Base-by-base conservation (phyloP, 2,113 vertebrate genomes). In the Ailuropoda melanoleuca region DNA sequence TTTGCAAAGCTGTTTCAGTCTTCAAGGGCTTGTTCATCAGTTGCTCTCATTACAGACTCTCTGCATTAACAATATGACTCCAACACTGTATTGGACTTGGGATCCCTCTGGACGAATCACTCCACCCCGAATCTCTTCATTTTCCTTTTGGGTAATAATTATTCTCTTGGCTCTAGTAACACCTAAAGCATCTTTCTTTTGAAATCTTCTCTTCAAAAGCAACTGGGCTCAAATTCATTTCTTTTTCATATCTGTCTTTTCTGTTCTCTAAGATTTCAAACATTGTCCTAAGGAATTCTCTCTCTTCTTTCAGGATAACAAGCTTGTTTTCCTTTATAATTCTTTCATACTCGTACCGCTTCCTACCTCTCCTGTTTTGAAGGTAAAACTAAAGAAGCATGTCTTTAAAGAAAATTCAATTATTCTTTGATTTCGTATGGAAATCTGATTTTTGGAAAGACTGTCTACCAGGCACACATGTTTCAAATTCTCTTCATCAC, bases 401-500 rank as follows among this genome's bases (percentile, higher is more conserved):
- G 15, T 70, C 90, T 96, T 85, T 21, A 86, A 70, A 74, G 17
- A 8, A 95, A 75, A 94, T 86, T 29, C 23, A 81, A 8, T 92
- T 60, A 94, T 68, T 77, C 19, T 88, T 92, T 50, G 48, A 94
- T 92, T 74, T 96, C 19, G 26, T 85, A 55, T 68, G n/a, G 92
- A 86, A 89, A 85, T 68, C 18, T 90, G 17, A 68, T 85, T 92
- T 89, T 18, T 64, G 74, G 26, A 72, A 68, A 78, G 53, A 39
- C 1, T 66, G 26, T 86, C 15, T 82, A 74, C 26, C 39, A 46
- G 24, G 29, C 8, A 77, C 39, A 85, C 4, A 46, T 64, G 46
- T 70, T 95, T 96, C 37, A 92, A 34, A 92, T 68, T 75, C 4
- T 74, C 23, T 75, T 75, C 6, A 70, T 39, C 66, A 43, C 7